Evolutionary conservation across 2,888 invertebrate genomes (phyloP).

Genomic region (Lymantria monacha): DNA sequence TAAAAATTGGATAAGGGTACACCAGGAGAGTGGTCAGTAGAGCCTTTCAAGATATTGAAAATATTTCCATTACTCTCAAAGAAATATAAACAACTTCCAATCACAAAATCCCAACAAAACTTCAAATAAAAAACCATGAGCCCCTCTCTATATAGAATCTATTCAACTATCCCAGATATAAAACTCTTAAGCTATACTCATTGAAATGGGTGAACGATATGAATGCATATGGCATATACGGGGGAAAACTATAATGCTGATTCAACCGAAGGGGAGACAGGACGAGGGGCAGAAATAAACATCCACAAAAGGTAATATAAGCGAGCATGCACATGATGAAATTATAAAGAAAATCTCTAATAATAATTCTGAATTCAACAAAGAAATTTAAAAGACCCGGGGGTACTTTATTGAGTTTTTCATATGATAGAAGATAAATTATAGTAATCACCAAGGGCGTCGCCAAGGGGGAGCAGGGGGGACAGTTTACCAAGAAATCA

Average conservation of each 20-base stretch:
- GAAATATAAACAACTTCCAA: background rate
- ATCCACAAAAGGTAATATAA: constrained; percentile 3
- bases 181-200: background rate
- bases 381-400: no score
- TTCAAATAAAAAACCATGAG: background rate
- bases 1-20: no score
- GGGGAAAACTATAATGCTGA: constrained; percentile 6
- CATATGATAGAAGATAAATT: no score
- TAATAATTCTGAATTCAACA: no score
- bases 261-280: background rate
- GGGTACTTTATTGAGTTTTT: no score
- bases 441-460: no score
- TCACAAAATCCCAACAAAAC: background rate
- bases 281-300: background rate
- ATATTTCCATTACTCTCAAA: no score
- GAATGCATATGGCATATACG: constrained; percentile 6
- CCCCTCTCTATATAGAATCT: background rate
- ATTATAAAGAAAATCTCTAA: no score
- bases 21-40: no score
- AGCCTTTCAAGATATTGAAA: no score
- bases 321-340: background rate
- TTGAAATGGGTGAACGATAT: constrained; percentile 11
- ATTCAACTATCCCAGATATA: background rate
- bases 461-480: no score
- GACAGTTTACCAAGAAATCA: no score